Base-by-base conservation (phyloP, 2,113 vertebrate genomes). In the Archilochus colubris region DNA sequence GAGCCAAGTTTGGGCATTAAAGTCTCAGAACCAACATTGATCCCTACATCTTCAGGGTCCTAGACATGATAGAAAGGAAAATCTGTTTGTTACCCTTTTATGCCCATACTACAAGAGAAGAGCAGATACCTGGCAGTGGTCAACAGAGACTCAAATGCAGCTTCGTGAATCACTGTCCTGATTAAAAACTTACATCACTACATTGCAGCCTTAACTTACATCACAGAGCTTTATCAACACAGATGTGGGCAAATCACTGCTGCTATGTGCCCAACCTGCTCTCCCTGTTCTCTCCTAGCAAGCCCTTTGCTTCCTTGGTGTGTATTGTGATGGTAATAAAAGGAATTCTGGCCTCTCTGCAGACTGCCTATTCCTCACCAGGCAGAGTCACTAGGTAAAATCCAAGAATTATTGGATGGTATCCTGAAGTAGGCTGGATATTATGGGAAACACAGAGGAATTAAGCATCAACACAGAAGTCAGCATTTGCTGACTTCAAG, bases 191-290 rank as follows among this genome's bases (percentile, higher is more conserved):
- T 82, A 20, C 46, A 50, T 21, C 48, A 50, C 48, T 40, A 40
- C 40, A 13, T 40, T 40, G 11, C 40, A 40, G 44, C 54, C 92
- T 59, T 31, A 48, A 53, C 6, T 92, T 82, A 21, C 46, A 44
- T 33, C 75, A 54, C 33, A 27, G 69, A 21, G 18, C 63, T 69
- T 33, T 86, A 59, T 75, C 63, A 89, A 68, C 62, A 15, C 1
- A 0, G 55, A 43, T 0, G 0, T 50, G 51, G 50, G 54, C 51
- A 55, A 31, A 67, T 79, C 2, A 1, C 13, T 15, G 8, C 44
- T 0, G 5, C 82, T 91, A 30, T 16, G 2, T 30, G 44, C 76
- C 44, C 27, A 55, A 6, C 82, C 69, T 78, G 66, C 40, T 91
- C 51, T 80, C 64, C 72, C 58, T 90, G 79, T 61, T 86, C 79